These are phyloP conservation scores for Cryptotermes secundus DNA, from an alignment of 1,140 invertebrate species.

Conservation along the genomic window DNA sequence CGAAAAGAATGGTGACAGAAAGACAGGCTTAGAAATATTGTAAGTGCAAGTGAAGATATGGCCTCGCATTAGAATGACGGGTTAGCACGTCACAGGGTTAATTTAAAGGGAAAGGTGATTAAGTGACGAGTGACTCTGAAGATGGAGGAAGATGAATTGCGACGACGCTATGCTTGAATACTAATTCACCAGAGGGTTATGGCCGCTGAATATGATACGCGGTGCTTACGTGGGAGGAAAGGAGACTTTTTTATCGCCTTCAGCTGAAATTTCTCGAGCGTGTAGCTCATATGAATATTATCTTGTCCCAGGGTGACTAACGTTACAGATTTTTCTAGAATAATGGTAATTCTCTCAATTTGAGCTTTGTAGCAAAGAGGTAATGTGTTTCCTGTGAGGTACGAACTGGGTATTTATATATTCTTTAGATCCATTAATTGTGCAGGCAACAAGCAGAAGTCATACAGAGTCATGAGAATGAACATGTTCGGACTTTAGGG, in stretches of 20 bases:
- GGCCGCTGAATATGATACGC: background rate
- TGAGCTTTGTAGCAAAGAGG: too few relatives aligned
- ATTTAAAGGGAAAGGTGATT: constrained; percentile 17
- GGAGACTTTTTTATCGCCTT: too few relatives aligned
- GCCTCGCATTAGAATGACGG: background rate
- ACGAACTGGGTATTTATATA: too few relatives aligned
- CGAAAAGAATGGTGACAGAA: too few relatives aligned
- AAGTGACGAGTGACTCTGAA: background rate
- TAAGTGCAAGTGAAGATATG: background rate
- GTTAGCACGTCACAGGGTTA: background rate
- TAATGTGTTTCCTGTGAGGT: too few relatives aligned
- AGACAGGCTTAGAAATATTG: background rate
- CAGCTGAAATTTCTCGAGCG: background rate
- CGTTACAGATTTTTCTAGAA: too few relatives aligned
- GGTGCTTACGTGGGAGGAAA: background rate
- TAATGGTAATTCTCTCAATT: too few relatives aligned
- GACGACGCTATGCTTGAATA: background rate
- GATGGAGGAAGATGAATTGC: constrained; percentile 9
- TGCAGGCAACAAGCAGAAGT: too few relatives aligned
- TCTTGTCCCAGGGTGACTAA: background rate
- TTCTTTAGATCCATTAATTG: too few relatives aligned
- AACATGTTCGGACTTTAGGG: too few relatives aligned
- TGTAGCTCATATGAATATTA: background rate
- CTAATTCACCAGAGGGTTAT: background rate
- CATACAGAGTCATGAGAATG: too few relatives aligned